These are phyloP conservation scores for Brachionus manjavacas DNA, from an alignment of 1,140 invertebrate species.

Conservation along the genomic window DNA sequence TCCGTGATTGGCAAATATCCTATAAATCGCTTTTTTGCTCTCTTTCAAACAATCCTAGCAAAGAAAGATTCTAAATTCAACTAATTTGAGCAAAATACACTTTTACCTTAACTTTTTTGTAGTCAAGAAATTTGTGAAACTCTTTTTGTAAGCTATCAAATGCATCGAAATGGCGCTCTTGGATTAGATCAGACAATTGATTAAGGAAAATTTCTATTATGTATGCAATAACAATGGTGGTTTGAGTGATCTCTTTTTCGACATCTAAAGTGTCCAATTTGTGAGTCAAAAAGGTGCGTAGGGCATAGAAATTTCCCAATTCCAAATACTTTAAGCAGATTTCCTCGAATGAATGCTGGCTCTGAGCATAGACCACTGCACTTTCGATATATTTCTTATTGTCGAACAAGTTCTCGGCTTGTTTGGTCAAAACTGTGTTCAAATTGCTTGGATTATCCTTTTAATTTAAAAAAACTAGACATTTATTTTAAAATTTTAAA, in stretches of 20 bases:
- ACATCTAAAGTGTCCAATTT: conserved; percentile 50
- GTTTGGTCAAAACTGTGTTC: conserved; percentile 76
- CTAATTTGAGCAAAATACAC: background rate
- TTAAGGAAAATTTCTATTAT: conserved; percentile 83
- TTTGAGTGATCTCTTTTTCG: conserved; percentile 63
- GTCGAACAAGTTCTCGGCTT: conserved; percentile 80
- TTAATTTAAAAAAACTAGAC: conserved; percentile 58
- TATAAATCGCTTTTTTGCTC: conserved; percentile 75
- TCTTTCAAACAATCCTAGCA: conserved; percentile 62
- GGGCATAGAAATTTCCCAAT: conserved; percentile 71
- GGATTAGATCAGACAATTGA: conserved; percentile 67
- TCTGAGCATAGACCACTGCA: conserved; percentile 79
- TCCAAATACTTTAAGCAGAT: conserved; percentile 85
- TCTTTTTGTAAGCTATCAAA: conserved; percentile 71
- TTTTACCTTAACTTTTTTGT: conserved; percentile 50
- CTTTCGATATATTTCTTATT: conserved; percentile 73
- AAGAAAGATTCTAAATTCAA: too few species aligned
- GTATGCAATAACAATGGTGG: conserved; percentile 87
- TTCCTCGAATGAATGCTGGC: conserved; percentile 85
- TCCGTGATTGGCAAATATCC: conserved; percentile 83
- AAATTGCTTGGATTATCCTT: conserved; percentile 70
- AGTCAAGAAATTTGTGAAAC: conserved; percentile 60
- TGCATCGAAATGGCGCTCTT: conserved; percentile 59
- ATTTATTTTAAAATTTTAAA: background rate
- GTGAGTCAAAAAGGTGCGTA: conserved; percentile 77